Evolutionary conservation across 2,888 invertebrate species (phyloP), one percentile per base, ranked within the genome.

Genomic region (Dyspetes luteomarginatus): DNA sequence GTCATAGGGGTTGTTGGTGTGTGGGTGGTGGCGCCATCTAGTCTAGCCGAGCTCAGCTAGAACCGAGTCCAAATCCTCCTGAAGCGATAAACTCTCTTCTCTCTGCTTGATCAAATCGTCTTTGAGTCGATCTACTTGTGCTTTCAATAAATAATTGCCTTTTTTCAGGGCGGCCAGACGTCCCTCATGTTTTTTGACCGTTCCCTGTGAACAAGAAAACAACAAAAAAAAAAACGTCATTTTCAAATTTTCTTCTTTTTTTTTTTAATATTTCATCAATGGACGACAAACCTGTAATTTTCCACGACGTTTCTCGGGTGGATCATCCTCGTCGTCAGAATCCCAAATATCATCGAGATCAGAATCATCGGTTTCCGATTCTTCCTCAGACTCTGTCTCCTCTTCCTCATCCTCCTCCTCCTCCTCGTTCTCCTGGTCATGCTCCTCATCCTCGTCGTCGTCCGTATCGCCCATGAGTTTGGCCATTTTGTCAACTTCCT

Each of bases 401-500:
- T 87, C 86, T 26, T 91, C 91, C 19, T 92, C 93, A 89, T 85
- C 89, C 43, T 92, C 91, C 26, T 92, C 92, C 58, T 92, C 92
- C 2, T 93, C 92, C 22, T 93, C 93, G 19, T 93, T 93, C 2
- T 93, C 95, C 1, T 93, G 94, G 58, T 95, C 95, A n/a, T 95
- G 94, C 36, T 95, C 95, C 2, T 94, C 95, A 3, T 95, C 95
- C 0, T 95, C 95, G 1, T 96, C 96, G 4, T 95, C 95, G 0
- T 95, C 96, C 1, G 94, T 95, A 87, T 96, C 96, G 86, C 96
- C 97, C 96, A 97, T 96, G 88, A 97, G 94, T 15, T 96, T 95
- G 0, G 97, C 97, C 97, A 97, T 97, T 92, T 97, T 97, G 89
- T 97, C 97, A 7, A 97, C 97, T 93, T 97, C 97, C 84, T 97